A percentile compares a stretch with the other conserved stretches of the same genome.
Conservation (phyloP, 2,888 invertebrate species). For the Temnothorax rugatulus region DNA sequence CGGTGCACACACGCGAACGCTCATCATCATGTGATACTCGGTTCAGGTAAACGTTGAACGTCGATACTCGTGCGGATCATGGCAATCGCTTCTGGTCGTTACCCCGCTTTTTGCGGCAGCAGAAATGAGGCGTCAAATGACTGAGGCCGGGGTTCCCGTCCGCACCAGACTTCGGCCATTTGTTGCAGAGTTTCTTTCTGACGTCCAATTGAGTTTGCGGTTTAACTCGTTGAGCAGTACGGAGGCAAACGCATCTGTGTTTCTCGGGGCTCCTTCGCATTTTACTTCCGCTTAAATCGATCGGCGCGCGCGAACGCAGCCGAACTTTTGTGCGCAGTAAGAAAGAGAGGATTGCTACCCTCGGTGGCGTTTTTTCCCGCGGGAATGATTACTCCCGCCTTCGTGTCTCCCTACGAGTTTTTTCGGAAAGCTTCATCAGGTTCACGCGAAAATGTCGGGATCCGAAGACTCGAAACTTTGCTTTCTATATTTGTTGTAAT, state of each 20-base stretch:
- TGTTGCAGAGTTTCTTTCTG: conserved; percentile 79
- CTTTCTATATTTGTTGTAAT: not conserved
- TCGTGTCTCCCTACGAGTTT: conserved; percentile 29
- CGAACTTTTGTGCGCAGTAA: conserved; percentile 63
- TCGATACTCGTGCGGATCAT: conserved; percentile 66
- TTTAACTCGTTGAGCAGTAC: conserved; percentile 75
- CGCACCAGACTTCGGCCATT: conserved; percentile 77
- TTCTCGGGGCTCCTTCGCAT: conserved; percentile 61
- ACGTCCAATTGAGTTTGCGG: conserved; percentile 77
- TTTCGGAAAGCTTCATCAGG: not conserved
- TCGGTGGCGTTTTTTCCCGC: conserved; percentile 45
- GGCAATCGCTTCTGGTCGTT: conserved; percentile 72
- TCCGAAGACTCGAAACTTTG: not conserved
- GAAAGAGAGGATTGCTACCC: conserved; percentile 50
- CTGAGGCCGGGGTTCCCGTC: conserved; percentile 73
- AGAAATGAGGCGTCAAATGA: conserved; percentile 81
- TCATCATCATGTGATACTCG: conserved; percentile 41
- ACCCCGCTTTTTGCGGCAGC: conserved; percentile 74
- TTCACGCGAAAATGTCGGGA: conserved; percentile 19
- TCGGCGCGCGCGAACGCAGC: conserved; percentile 40
- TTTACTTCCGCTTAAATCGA: conserved; percentile 72
- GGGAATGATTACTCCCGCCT: conserved; percentile 59
- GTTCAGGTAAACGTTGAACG: conserved; percentile 50
- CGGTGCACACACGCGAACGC: conserved; percentile 27
- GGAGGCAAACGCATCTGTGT: conserved; percentile 71